Base-by-base conservation (phyloP, 2,797 vertebrate species). In the Dendrocincla fuliginosa region DNA sequence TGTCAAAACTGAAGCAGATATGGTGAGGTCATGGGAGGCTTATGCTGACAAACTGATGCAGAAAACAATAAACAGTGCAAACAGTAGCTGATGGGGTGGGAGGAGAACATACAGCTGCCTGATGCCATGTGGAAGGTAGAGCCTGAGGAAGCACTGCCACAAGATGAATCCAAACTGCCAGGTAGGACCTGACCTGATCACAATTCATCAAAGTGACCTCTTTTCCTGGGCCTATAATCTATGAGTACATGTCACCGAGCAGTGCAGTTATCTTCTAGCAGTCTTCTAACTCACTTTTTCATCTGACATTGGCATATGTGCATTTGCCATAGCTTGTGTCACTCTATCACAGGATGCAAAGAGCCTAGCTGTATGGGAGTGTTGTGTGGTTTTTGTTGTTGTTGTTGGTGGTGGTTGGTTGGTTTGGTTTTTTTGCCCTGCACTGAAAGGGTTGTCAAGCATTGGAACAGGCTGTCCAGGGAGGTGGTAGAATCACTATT, bases 11-110 rank as follows among this genome's bases (percentile, higher is more conserved):
- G 5, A 37, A 76, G 24, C 6, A 39, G 46, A 61, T 16, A 14
- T 53, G 28, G 14, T 8, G 30, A 85, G 13, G 32, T 24, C 2
- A 3, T 18, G 75, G 37, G 8, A n/a, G 82, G 17, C 8, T 70
- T 65, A 44, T 35, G 32, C 46, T 39, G 42, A 47, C 9, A 70
- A 20, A 41, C 22, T 57, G 30, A 30, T 44, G 35, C 35, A 85
- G 10, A 85, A 87, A 75, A 55, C 11, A 14, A 49, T 12, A n/a
- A 70, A 44, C 18, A 61, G 10, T 11, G n/a, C 2, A 7, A 75
- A 63, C 16, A 65, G 27, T 7, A 75, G 39, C 35, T 0, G 0
- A 9, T 2, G 10, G 10, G 10, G 17, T 37, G 22, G 23, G 28
- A 20, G 9, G 5, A 65, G 19, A 75, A 28, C 10, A 59, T 10